Evolutionary conservation across 2,113 vertebrate genomes (phyloP), one percentile per base, ranked within the genome.

Genomic region (Hippoglossus stenolepis): DNA sequence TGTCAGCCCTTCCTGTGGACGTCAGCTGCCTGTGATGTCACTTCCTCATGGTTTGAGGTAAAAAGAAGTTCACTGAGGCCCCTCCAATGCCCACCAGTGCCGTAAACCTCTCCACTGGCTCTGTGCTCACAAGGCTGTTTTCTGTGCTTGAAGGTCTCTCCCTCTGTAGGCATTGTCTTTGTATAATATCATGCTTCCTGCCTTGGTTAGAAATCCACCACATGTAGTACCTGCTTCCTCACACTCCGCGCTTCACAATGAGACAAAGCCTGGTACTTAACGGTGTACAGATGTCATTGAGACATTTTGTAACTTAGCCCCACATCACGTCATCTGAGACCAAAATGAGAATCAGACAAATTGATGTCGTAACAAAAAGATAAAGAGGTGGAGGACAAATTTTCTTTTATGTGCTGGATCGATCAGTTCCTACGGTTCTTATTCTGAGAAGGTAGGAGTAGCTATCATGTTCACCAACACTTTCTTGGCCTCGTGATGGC

Each of bases 81-180:
- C 75, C 79, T 60, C 23, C 40, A 79, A 70, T 84, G 86, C 85
- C 89, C 91, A 82, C 76, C 80, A 76, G 82, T 80, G 69, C 81
- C 70, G 85, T 87, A 84, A 89, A 89, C 40, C 63, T 72, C 70
- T 78, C 76, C 5, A 2, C 23, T 21, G 62, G 67, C 68, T 67
- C 73, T 77, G 23, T 54, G 68, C 54, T 47, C 11, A 47, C 5
- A 14, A 40, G 73, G 67, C 77, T 81, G 40, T 84, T 86, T 81
- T 80, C 23, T 83, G 24, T 57, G 35, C 64, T 23, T 59, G 91
- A 92, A 91, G 89, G 90, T 88, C 89, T 90, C 89, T 85, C 66
- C 49, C 66, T 81, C 23, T 59, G 77, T 31, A 82, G 81, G 90
- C 87, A 92, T 93, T 91, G 91, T 92, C 89, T 87, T 82, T 70